Percentiles rank a stretch among this genome's conserved stretches.
These are phyloP conservation scores for Lomographa bimaculata DNA, from an alignment of 2,888 invertebrate genomes.

Conservation along the genomic window DNA sequence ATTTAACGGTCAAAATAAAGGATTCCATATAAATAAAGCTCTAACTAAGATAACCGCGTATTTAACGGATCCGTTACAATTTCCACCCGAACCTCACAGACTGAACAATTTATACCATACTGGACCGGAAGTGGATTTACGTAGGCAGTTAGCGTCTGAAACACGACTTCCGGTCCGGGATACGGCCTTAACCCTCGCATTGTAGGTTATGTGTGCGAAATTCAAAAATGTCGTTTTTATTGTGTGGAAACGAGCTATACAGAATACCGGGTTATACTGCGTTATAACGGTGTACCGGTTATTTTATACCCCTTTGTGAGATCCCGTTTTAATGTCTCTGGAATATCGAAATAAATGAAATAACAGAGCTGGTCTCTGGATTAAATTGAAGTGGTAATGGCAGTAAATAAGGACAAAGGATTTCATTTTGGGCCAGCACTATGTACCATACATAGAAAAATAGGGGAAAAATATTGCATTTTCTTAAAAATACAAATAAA, in stretches of 20 bases:
- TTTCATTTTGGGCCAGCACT: too few species aligned
- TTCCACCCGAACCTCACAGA: slow-evolving; percentile 14
- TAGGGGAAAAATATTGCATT: too few species aligned
- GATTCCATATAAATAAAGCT: too few species aligned
- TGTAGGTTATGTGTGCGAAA: slow-evolving; percentile 49
- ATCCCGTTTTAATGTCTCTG: slow-evolving; percentile 19
- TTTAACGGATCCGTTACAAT: slow-evolving; percentile 18
- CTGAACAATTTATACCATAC: slow-evolving; percentile 54
- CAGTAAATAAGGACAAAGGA: too few species aligned
- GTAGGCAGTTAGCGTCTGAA: slow-evolving; percentile 67
- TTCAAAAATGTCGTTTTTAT: slow-evolving; percentile 48
- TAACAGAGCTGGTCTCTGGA: too few species aligned
- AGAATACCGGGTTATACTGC: too few species aligned
- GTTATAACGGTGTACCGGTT: too few species aligned
- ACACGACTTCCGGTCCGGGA: slow-evolving; percentile 68
- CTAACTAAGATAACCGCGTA: slow-evolving; percentile 3
- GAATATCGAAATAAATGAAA: slow-evolving; percentile 7
- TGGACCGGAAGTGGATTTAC: slow-evolving; percentile 65
- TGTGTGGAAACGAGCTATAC: slow-evolving; percentile 12
- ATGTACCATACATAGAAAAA: too few species aligned
- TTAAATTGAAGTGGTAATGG: too few species aligned
- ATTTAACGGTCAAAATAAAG: too few species aligned
- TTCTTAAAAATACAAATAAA: too few species aligned
- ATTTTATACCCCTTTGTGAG: slow-evolving; percentile 11
- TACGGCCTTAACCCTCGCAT: slow-evolving; percentile 56